Conservation (phyloP, 2,888 invertebrate genomes). For the Tineola bisselliella region DNA sequence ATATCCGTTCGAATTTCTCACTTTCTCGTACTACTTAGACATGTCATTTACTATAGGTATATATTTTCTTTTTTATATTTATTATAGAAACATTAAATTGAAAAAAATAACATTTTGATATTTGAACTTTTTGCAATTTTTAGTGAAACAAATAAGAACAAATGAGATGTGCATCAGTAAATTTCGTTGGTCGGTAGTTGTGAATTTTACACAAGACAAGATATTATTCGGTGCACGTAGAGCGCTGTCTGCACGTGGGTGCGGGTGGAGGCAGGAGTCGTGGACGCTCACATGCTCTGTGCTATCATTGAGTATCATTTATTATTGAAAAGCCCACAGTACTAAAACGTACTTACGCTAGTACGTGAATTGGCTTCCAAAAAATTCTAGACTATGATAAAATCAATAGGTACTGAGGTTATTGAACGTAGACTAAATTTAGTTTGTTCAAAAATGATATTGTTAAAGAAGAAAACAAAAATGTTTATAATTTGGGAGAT, state of each 20-base stretch:
- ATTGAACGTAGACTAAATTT: background rate
- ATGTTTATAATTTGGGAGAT: background rate
- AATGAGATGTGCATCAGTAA: conserved; percentile 60
- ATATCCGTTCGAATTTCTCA: background rate
- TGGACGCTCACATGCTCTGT: conserved; percentile 13
- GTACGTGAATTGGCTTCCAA: conserved; percentile 32
- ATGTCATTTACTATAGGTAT: too few relatives aligned
- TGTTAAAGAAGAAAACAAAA: background rate
- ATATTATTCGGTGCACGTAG: conserved; percentile 65
- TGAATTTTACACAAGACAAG: conserved; percentile 59
- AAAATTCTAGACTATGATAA: background rate
- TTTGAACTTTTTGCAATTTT: too few relatives aligned
- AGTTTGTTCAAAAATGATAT: background rate
- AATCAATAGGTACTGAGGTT: background rate
- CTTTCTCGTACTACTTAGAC: background rate
- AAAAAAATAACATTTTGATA: too few relatives aligned
- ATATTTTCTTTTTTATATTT: too few relatives aligned
- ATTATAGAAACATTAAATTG: too few relatives aligned
- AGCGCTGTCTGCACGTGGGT: conserved; percentile 48
- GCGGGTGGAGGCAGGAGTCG: conserved; percentile 31
- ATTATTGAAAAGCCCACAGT: conserved; percentile 50
- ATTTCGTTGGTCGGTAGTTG: conserved; percentile 59
- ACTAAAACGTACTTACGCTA: conserved; percentile 36
- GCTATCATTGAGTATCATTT: conserved; percentile 53
- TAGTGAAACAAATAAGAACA: conserved; percentile 48